phyloP scores from a whole-genome alignment of 2,797 vertebrate genomes.

The Acipenser transmontanus region DNA sequence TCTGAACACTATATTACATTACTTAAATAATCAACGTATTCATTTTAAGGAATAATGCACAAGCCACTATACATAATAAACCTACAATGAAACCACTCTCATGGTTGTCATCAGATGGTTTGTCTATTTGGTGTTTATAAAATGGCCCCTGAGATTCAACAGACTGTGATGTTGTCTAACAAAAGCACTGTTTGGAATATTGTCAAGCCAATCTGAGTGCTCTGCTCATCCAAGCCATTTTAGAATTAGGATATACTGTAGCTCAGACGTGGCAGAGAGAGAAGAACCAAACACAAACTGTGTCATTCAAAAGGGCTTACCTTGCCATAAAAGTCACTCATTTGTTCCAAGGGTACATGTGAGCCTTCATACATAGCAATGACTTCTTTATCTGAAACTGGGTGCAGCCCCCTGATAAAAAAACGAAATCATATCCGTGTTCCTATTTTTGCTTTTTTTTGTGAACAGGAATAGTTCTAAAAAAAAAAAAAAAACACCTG shows the following conservation, averaged over 20 bases:
- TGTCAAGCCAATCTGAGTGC: neutral
- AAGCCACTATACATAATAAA: no score
- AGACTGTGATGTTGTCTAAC: no score
- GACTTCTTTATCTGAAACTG: constrained; percentile 88
- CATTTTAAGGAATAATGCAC: no score
- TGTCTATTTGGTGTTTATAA: no score
- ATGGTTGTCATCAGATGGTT: no score
- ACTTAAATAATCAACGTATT: no score
- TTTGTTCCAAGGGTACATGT: constrained; percentile 90
- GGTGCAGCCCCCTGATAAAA: constrained; percentile 78
- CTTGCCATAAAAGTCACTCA: constrained; percentile 99
- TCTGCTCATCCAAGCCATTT: neutral
- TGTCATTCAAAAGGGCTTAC: constrained; percentile 43
- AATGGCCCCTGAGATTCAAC: no score
- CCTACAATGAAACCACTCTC: no score
- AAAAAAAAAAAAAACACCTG: neutral
- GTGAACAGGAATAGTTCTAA: neutral
- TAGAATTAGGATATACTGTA: neutral
- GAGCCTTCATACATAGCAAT: constrained; percentile 94
- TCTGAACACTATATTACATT: no score
- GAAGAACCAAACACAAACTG: neutral
- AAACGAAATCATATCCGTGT: neutral
- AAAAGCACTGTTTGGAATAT: no score
- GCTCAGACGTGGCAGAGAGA: neutral
- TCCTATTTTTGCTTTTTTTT: neutral